These are phyloP conservation scores for Brachirus orientalis DNA, from an alignment of 2,113 vertebrate genomes.

Conservation along the genomic window DNA sequence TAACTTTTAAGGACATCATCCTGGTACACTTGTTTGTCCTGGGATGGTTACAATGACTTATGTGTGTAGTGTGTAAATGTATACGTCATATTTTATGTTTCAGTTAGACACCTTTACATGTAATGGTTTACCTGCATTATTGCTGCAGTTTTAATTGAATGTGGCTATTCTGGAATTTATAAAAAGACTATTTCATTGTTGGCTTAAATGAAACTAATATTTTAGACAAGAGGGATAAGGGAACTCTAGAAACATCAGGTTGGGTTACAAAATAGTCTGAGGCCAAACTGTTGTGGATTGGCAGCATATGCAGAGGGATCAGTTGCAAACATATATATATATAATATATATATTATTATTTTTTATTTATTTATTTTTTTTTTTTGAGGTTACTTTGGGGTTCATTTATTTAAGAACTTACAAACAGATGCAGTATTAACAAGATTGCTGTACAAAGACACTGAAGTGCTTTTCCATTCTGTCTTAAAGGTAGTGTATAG, in stretches of 20 bases:
- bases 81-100: not conserved
- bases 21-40: not conserved
- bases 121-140: too few species aligned
- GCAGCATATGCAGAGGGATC: not conserved
- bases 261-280: not conserved
- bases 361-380: too few species aligned
- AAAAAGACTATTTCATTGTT: not conserved
- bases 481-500: not conserved
- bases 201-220: not conserved
- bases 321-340: too few species aligned
- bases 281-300: conserved; percentile 2
- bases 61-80: not conserved
- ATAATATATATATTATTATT: too few species aligned
- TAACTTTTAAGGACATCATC: not conserved
- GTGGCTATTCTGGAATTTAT: not conserved
- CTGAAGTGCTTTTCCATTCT: not conserved
- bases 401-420: conserved; percentile 1
- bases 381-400: not conserved
- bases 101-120: not conserved
- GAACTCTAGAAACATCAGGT: conserved; percentile 19
- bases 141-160: not conserved
- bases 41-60: not conserved
- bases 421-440: not conserved
- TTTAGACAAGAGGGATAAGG: not conserved
- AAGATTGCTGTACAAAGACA: not conserved